Conservation (phyloP, 2,797 vertebrate species). For the Nothura maculosa region DNA sequence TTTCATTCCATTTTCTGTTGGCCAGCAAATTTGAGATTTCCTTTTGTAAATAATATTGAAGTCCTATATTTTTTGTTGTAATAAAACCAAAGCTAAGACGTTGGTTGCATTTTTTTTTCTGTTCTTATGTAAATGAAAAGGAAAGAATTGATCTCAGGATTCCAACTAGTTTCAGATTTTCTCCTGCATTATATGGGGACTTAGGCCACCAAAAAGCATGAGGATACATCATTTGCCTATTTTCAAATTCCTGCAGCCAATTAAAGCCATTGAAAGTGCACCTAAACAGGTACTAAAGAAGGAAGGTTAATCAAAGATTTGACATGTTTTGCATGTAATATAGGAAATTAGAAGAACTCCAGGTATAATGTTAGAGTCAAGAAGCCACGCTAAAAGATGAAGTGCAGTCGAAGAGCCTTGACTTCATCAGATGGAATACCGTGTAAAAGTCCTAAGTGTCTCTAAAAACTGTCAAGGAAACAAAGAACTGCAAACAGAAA, state of each 20-base stretch:
- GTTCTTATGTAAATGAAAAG: background rate
- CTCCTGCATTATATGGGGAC: accelerated
- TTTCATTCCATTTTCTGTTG: background rate
- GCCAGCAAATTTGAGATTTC: background rate
- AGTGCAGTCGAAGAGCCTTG: background rate
- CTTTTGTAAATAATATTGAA: background rate
- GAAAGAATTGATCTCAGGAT: background rate
- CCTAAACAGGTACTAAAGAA: background rate
- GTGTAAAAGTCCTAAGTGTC: background rate
- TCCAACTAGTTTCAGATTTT: background rate
- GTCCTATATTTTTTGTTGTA: background rate
- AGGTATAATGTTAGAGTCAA: background rate
- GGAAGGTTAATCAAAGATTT: background rate
- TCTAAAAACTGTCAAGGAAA: background rate
- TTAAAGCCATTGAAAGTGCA: background rate
- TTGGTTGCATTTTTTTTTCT: background rate
- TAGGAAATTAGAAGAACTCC: background rate
- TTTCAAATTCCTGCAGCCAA: background rate
- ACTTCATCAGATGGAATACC: background rate
- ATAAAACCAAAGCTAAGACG: background rate
- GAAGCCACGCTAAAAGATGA: background rate
- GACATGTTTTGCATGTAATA: background rate
- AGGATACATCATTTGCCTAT: background rate
- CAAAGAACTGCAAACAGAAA: background rate
- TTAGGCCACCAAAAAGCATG: accelerated